Conservation (phyloP, 1,140 invertebrate species). For the Achatina immaculata region DNA sequence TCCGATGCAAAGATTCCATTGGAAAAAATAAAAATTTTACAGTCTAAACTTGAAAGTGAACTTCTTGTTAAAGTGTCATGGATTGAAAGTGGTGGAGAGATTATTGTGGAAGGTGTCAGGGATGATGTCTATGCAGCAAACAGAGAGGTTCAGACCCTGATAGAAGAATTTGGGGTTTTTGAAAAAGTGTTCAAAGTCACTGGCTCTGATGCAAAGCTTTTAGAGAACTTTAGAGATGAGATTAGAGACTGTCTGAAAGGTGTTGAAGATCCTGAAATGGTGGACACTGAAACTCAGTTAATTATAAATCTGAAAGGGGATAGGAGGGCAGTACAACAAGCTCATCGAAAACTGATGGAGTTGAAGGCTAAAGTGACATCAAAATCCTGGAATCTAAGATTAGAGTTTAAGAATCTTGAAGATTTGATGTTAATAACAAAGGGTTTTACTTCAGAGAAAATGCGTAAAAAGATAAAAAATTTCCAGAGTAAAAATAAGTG, state of each 20-base stretch:
- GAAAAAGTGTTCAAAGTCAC: conserved; percentile 4
- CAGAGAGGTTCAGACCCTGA: not conserved
- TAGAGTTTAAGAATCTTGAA: conserved; percentile 6
- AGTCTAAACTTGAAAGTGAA: not conserved
- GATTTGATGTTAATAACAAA: not conserved
- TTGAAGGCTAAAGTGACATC: not conserved
- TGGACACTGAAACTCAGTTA: not conserved
- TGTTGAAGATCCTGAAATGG: not conserved
- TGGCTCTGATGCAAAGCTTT: not conserved
- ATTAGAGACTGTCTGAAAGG: not conserved
- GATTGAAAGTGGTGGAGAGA: not conserved
- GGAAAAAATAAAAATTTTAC: not conserved
- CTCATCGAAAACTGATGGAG: not conserved
- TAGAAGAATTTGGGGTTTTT: not conserved
- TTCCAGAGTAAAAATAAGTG: conserved; percentile 2
- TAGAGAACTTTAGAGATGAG: not conserved
- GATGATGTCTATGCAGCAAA: conserved; percentile 7
- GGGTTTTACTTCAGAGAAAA: not conserved
- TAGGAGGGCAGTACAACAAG: not conserved
- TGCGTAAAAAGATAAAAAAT: not conserved
- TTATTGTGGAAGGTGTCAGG: conserved; percentile 4
- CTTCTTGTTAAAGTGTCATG: conserved; percentile 1
- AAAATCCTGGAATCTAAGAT: conserved; percentile 5
- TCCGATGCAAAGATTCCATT: not conserved
- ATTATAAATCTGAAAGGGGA: not conserved